phyloP scores from a whole-genome alignment of 2,797 vertebrate species.

The Lepilemur septentrionalis region DNA sequence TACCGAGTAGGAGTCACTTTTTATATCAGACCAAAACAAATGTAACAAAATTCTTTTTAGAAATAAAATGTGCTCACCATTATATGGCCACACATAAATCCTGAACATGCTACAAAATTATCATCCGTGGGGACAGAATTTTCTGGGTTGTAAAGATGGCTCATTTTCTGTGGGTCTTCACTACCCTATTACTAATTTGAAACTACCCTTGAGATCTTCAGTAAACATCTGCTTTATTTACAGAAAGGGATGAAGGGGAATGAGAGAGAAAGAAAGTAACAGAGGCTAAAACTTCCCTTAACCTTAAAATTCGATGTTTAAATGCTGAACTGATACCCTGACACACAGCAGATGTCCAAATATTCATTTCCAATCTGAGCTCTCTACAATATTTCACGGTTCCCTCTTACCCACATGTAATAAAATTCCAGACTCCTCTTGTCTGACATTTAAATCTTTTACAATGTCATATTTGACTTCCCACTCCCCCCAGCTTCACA shows the following conservation, averaged over 20 bases:
- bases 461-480: not conserved
- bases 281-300: not conserved
- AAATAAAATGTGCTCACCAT: slow-evolving; percentile 24
- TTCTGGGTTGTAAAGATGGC: not conserved
- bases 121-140: not conserved
- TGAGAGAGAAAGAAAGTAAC: not conserved
- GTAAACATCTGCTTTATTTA: not conserved
- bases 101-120: not conserved
- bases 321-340: not conserved
- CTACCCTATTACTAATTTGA: slow-evolving; percentile 1
- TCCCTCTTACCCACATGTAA: not conserved
- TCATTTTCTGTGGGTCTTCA: not conserved
- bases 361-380: not conserved
- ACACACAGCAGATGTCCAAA: not conserved
- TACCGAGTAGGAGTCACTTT: not conserved
- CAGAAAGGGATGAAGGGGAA: not conserved
- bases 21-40: slow-evolving; percentile 35
- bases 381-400: not conserved
- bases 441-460: not conserved
- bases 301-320: not conserved
- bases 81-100: slow-evolving; percentile 10
- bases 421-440: not conserved
- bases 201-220: not conserved
- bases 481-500: not conserved
- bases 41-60: not conserved